Evolutionary conservation across 2,888 invertebrate species (phyloP).

Genomic region (Dicyrtomina minuta): DNA sequence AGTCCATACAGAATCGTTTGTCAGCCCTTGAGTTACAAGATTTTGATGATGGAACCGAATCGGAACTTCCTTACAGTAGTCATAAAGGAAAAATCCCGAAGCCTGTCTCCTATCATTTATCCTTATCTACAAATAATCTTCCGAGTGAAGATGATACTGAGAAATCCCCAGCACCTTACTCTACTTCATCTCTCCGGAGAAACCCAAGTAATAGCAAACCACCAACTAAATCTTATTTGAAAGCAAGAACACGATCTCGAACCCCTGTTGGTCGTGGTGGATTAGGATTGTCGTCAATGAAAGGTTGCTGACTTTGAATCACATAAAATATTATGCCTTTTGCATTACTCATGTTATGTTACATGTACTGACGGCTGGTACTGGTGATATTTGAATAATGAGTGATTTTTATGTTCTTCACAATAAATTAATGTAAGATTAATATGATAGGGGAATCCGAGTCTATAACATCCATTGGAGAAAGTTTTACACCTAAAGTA

Average conservation of each 20-base stretch:
- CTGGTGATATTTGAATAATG: background rate
- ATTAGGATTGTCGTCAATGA: conserved; percentile 19
- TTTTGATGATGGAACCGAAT: conserved; percentile 34
- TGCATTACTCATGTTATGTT: background rate
- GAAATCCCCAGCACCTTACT: conserved; percentile 12
- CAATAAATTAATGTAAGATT: no score
- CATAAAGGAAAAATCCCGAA: conserved; percentile 19
- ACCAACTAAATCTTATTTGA: background rate
- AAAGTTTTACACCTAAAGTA: conserved; percentile 32
- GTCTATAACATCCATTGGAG: conserved; percentile 28
- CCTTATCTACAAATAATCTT: conserved; percentile 29
- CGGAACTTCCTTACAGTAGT: conserved; percentile 13
- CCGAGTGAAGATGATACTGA: conserved; percentile 26
- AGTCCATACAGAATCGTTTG: conserved; percentile 24
- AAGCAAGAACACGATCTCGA: conserved; percentile 12
- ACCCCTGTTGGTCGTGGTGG: conserved; percentile 14
- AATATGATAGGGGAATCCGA: conserved; percentile 30
- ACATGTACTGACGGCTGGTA: background rate
- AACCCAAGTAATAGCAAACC: conserved; percentile 9
- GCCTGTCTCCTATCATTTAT: conserved; percentile 27
- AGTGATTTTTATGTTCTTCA: no score
- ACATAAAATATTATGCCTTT: background rate
- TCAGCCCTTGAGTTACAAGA: conserved; percentile 29
- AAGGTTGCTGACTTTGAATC: conserved; percentile 14
- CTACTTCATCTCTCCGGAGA: conserved; percentile 27